A percentile compares a stretch with the other conserved stretches of the same genome.
phyloP scores from a whole-genome alignment of 1,140 invertebrate species.

The Ctenoplectra terminalis region DNA sequence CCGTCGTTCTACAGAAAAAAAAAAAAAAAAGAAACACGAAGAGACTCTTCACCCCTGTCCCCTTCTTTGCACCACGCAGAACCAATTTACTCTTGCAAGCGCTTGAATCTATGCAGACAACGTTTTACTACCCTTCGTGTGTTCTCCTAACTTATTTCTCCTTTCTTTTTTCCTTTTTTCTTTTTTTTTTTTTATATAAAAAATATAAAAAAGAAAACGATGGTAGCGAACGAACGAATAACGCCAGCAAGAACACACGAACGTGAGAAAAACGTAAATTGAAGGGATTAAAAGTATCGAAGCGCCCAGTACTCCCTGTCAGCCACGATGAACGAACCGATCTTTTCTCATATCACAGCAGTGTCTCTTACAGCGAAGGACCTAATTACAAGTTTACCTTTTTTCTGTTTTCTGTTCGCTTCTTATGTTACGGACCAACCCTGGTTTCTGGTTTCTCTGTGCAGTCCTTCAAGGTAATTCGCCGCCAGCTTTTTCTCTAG shows the following conservation, averaged over 20 bases:
- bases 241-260: background rate
- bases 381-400: slow-evolving; percentile 76
- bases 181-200: too few relatives aligned
- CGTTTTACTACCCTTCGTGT: slow-evolving; percentile 5
- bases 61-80: slow-evolving; percentile 15
- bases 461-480: slow-evolving; percentile 81
- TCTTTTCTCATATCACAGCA: slow-evolving; percentile 52
- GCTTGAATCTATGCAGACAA: slow-evolving; percentile 29
- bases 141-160: too few relatives aligned
- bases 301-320: slow-evolving; percentile 1
- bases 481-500: slow-evolving; percentile 71
- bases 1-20: slow-evolving; percentile 26
- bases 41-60: slow-evolving; percentile 10
- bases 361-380: slow-evolving; percentile 70
- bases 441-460: slow-evolving; percentile 80
- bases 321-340: slow-evolving; percentile 28
- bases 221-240: background rate
- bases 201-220: background rate
- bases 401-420: slow-evolving; percentile 80
- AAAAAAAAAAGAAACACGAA: slow-evolving; percentile 36
- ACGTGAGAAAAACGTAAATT: background rate
- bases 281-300: slow-evolving; percentile 23
- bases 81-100: slow-evolving; percentile 28
- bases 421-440: slow-evolving; percentile 79
- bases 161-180: too few relatives aligned